Base-by-base conservation (phyloP, 2,888 invertebrate species). In the Cerastoderma edule region DNA sequence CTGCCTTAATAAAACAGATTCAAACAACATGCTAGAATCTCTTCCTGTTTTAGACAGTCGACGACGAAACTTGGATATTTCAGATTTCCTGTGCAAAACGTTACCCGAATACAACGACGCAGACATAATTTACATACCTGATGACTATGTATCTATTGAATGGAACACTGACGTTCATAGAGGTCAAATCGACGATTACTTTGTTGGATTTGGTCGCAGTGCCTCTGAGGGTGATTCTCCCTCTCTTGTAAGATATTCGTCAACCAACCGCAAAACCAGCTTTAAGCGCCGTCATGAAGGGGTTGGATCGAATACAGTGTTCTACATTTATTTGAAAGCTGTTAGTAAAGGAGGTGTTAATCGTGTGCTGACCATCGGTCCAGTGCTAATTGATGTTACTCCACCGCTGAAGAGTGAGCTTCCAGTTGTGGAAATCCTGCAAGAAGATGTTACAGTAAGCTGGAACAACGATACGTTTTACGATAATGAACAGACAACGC, bases 351-450 rank as follows among this genome's bases (percentile, higher is more conserved):
- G 84, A 27, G 78, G 78, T 8, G 28, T 83, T 16, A 44, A 67
- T 50, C 63, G 44, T 2, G 57, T 72, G 10, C 50, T 53, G 19
- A 24, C 68, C 0, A 54, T 84, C 28, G 86, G 85, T 4, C 84
- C 86, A 22, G 33, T 85, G 1, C 19, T 85, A 19, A 73, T 83
- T n/a, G 85, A 86, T 66, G 80, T 85, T 50, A 83, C 84, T 10
- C 80, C 85, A 2, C 86, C 86, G 16, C 1, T 33, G 6, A 72
- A 69, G 28, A 63, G 54, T 19, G 46, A 27, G 5, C 32, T 32
- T 6, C 67, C 80, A 8, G 35, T 48, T 16, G 50, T 75, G 0
- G 46, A n/a, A 10, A 35, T 83, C 19, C 63, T 24, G 6, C 53
- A 65, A 6, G 68, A 65, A 10, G 19, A 56, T 19, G 39, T 85